Evolutionary conservation across 2,113 vertebrate genomes (phyloP).

Genomic region (Odontesthes bonariensis): DNA sequence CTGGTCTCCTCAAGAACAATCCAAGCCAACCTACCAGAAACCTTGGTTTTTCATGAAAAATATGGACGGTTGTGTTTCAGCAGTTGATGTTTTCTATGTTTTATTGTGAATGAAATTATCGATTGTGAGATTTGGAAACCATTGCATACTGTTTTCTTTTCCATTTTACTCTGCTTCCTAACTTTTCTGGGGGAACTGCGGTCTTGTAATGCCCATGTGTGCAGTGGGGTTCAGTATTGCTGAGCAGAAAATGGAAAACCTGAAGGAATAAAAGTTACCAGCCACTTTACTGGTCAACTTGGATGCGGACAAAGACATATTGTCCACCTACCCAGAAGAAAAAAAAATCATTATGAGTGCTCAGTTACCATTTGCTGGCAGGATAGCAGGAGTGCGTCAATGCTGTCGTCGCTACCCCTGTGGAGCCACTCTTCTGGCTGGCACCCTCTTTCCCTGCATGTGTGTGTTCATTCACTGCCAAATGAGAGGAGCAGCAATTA

Average conservation of each 20-base stretch:
- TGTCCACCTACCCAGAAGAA: constrained; percentile 24
- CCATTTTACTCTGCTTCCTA: too few species aligned
- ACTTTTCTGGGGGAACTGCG: too few species aligned
- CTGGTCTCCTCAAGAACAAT: too few species aligned
- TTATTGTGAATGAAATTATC: too few species aligned
- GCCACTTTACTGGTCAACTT: constrained; percentile 9
- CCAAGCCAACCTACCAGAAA: too few species aligned
- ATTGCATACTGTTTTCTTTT: too few species aligned
- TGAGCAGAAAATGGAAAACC: constrained; percentile 23
- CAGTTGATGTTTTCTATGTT: too few species aligned
- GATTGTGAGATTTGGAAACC: too few species aligned
- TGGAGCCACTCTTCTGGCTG: constrained; percentile 45
- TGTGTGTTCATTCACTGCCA: constrained; percentile 14
- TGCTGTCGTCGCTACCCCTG: constrained; percentile 43
- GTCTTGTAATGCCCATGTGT: too few species aligned
- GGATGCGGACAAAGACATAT: constrained; percentile 40
- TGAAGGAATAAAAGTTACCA: constrained; percentile 21
- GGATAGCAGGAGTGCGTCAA: constrained; percentile 52
- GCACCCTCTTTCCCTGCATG: constrained; percentile 6
- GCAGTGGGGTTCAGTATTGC: constrained; percentile 2
- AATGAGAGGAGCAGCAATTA: constrained; percentile 26
- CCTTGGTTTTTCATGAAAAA: too few species aligned
- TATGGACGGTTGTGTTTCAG: too few species aligned
- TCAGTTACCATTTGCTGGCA: constrained; percentile 45
- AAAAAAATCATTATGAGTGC: constrained; percentile 39